phyloP scores from a whole-genome alignment of 1,140 invertebrate genomes.

The Lepidostoma basale region DNA sequence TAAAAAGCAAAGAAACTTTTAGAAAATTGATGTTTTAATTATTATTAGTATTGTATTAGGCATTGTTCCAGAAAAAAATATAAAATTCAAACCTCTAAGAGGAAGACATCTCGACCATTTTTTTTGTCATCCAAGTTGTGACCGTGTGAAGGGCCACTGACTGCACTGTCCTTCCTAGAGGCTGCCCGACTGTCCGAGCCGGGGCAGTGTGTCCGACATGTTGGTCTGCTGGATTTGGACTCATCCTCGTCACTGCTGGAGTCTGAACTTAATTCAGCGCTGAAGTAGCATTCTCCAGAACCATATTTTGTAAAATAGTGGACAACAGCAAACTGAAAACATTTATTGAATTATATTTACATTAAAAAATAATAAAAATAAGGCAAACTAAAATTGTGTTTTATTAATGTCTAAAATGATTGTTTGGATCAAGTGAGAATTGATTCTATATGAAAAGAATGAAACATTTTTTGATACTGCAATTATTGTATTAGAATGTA shows the following conservation, averaged over 20 bases:
- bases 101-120: constrained; percentile 39
- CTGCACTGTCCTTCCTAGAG: constrained; percentile 43
- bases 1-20: no score
- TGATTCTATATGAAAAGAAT: no score
- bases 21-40: no score
- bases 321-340: constrained; percentile 76
- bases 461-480: no score
- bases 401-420: no score
- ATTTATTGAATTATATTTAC: background rate
- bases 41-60: no score
- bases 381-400: constrained; percentile 2
- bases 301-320: constrained; percentile 91
- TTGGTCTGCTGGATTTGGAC: constrained; percentile 48
- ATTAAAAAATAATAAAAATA: constrained; percentile 36
- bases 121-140: constrained; percentile 41
- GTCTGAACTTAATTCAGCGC: constrained; percentile 67
- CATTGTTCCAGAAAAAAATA: no score
- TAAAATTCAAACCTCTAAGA: constrained; percentile 32
- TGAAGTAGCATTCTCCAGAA: constrained; percentile 84
- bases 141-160: constrained; percentile 28
- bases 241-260: constrained; percentile 66
- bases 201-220: constrained; percentile 39
- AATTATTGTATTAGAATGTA: no score
- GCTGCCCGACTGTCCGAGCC: constrained; percentile 39
- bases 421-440: no score